Percentiles rank a stretch among this genome's conserved stretches.
Conservation (phyloP, 2,113 vertebrate species). For the Eulemur macaco region DNA sequence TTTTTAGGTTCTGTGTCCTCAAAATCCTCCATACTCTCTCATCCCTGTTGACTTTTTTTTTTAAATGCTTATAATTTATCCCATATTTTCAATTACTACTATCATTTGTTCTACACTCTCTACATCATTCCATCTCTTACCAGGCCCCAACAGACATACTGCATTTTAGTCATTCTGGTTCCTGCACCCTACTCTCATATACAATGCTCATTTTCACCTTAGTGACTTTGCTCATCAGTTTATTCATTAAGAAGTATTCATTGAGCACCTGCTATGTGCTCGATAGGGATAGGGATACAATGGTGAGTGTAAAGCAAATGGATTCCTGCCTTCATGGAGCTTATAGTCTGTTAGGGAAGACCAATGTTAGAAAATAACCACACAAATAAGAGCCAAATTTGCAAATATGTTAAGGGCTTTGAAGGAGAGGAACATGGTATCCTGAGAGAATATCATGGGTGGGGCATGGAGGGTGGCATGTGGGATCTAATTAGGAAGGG, state of each 20-base stretch:
- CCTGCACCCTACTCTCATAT: neutral
- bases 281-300: neutral
- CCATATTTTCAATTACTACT: neutral
- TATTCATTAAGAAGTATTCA: neutral
- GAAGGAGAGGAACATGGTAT: neutral
- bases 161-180: neutral
- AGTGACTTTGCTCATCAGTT: neutral
- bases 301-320: neutral
- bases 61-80: neutral
- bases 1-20: conserved; percentile 2
- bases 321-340: neutral
- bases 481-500: neutral
- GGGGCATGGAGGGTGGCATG: no score
- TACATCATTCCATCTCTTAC: neutral
- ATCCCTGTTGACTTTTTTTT: neutral
- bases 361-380: neutral
- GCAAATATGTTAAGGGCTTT: neutral
- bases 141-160: neutral
- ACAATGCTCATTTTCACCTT: neutral
- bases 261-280: neutral
- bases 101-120: neutral
- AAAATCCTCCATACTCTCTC: neutral
- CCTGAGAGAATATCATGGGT: neutral
- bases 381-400: neutral
- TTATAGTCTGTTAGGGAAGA: neutral